phyloP scores from a whole-genome alignment of 2,797 vertebrate species.

The Anolis apletophallus region DNA sequence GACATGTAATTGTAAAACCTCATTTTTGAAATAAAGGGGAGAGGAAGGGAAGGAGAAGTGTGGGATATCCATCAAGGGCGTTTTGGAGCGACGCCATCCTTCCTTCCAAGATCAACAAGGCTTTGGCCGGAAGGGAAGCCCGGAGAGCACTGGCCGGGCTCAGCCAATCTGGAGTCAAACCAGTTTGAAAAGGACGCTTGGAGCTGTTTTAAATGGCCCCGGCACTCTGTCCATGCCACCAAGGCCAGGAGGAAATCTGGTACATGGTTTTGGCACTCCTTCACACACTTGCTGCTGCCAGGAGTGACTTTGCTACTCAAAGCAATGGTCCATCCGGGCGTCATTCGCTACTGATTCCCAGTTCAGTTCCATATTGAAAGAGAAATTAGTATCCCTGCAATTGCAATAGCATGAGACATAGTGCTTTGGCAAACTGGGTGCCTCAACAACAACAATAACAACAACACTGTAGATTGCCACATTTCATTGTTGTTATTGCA shows the following conservation, averaged over 20 bases:
- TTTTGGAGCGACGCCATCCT: conserved; percentile 46
- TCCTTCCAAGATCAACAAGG: conserved; percentile 68
- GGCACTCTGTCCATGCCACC: no score
- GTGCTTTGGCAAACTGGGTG: no score
- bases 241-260: background rate
- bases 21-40: background rate
- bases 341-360: no score
- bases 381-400: no score
- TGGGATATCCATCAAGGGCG: conserved; percentile 19
- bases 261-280: background rate
- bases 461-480: no score
- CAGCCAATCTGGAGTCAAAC: background rate
- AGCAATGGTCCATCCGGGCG: no score
- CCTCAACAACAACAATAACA: no score
- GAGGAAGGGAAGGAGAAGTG: background rate
- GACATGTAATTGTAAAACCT: conserved; percentile 34
- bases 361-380: no score
- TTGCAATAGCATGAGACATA: no score
- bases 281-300: background rate
- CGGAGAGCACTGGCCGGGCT: background rate
- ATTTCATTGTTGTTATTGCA: no score
- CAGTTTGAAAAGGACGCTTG: background rate
- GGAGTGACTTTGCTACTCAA: no score
- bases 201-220: background rate
- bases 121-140: conserved; percentile 57